phyloP scores from a whole-genome alignment of 2,888 invertebrate species.

The Furcula furcula region DNA sequence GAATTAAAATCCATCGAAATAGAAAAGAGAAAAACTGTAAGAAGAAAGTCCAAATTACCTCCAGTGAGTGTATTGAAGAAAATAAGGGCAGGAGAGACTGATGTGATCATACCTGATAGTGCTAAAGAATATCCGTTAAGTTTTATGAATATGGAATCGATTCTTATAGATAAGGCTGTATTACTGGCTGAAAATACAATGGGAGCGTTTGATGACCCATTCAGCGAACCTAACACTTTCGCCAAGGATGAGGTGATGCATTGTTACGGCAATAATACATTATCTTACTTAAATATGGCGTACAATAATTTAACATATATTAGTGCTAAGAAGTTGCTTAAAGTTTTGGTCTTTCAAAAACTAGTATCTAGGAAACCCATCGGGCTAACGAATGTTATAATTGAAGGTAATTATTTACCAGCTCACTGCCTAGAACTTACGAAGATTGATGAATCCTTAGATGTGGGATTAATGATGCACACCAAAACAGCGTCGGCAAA shows the following conservation, averaged over 20 bases:
- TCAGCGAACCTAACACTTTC: slow-evolving; percentile 24
- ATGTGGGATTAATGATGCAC: slow-evolving; percentile 13
- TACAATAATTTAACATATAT: slow-evolving; percentile 49
- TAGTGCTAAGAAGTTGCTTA: slow-evolving; percentile 38
- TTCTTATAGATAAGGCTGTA: slow-evolving; percentile 36
- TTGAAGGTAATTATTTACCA: slow-evolving; percentile 59
- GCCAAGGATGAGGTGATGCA: slow-evolving; percentile 27
- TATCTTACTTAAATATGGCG: slow-evolving; percentile 51
- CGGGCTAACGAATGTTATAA: slow-evolving; percentile 47
- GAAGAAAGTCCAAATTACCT: slow-evolving; percentile 20
- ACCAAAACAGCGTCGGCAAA: background rate
- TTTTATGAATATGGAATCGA: background rate
- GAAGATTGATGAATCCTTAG: slow-evolving; percentile 40
- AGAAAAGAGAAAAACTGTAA: slow-evolving; percentile 25
- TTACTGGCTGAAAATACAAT: slow-evolving; percentile 28
- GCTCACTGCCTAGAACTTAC: slow-evolving; percentile 36
- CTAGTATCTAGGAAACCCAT: slow-evolving; percentile 33
- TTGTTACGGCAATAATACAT: slow-evolving; percentile 47
- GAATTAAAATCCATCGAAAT: slow-evolving; percentile 30
- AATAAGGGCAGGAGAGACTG: slow-evolving; percentile 21
- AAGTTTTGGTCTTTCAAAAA: slow-evolving; percentile 44
- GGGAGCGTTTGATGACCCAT: slow-evolving; percentile 45
- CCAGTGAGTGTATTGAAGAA: background rate
- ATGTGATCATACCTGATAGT: slow-evolving; percentile 18
- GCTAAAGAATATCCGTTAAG: slow-evolving; percentile 13